Conservation (phyloP, 2,797 vertebrate genomes). For the Sciurus vulgaris region DNA sequence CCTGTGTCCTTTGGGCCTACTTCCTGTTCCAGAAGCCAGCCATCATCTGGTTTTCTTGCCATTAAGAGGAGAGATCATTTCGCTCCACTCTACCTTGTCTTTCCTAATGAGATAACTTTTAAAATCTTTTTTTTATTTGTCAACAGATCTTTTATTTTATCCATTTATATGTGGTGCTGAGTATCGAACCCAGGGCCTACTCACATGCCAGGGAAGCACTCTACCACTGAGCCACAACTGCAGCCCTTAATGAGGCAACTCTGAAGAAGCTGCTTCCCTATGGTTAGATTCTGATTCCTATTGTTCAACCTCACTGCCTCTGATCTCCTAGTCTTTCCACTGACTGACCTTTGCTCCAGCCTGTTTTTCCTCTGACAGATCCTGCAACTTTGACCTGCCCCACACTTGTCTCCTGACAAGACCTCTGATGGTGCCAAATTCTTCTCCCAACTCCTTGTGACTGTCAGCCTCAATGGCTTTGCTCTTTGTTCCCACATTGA, state of each 20-base stretch:
- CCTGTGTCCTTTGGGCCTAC: neutral
- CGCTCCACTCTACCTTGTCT: neutral
- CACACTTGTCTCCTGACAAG: constrained; percentile 15
- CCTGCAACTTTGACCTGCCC: neutral
- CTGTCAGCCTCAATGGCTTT: neutral
- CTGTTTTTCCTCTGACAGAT: neutral
- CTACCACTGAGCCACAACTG: no score
- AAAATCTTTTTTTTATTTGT: no score
- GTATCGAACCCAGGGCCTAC: no score
- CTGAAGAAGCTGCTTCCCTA: neutral
- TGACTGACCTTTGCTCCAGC: neutral
- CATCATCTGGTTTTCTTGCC: neutral
- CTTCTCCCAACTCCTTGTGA: constrained; percentile 13
- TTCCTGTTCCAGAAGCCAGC: neutral
- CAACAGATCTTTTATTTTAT: no score
- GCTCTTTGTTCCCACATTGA: constrained; percentile 38
- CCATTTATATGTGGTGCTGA: no score
- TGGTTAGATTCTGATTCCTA: neutral
- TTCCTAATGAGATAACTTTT: neutral
- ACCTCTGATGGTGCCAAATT: neutral
- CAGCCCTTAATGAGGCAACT: neutral
- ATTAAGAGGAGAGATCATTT: neutral
- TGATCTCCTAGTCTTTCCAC: neutral
- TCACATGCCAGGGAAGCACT: no score
- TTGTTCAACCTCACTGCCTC: neutral